Evolutionary conservation across 2,888 invertebrate genomes (phyloP).

Genomic region (Eupithecia centaureata): DNA sequence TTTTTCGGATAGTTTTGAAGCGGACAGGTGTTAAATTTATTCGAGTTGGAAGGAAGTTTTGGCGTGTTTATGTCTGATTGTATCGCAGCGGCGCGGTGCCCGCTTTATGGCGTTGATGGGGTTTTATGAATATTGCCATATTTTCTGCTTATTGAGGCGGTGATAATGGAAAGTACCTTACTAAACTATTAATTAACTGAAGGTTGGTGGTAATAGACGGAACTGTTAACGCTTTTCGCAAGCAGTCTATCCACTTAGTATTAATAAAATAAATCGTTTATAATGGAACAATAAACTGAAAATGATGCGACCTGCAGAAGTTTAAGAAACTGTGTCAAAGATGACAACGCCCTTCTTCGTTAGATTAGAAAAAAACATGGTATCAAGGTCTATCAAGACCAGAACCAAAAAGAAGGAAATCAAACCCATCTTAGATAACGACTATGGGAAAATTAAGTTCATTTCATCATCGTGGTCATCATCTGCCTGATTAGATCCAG

Average conservation of each 20-base stretch:
- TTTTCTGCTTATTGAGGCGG: constrained; percentile 36
- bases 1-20: constrained; percentile 57
- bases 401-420: too few relatives aligned
- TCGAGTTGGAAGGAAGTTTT: constrained; percentile 55
- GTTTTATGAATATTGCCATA: constrained; percentile 57
- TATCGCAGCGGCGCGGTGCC: constrained; percentile 49
- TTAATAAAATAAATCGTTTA: too few relatives aligned
- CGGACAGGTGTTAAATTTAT: constrained; percentile 75
- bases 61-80: constrained; percentile 65
- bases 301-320: too few relatives aligned
- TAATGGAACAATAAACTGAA: too few relatives aligned
- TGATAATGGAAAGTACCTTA: constrained; percentile 10
- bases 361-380: not conserved
- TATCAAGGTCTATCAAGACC: not conserved
- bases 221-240: not conserved
- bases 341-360: too few relatives aligned
- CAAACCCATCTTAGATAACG: not conserved
- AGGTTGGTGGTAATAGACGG: not conserved
- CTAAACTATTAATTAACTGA: not conserved
- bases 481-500: not conserved
- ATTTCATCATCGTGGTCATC: not conserved
- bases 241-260: not conserved
- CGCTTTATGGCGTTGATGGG: constrained; percentile 60
- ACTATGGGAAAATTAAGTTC: not conserved
- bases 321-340: too few relatives aligned